Conservation (phyloP, 2,113 vertebrate species). For the Chlorodrepanis virens region DNA sequence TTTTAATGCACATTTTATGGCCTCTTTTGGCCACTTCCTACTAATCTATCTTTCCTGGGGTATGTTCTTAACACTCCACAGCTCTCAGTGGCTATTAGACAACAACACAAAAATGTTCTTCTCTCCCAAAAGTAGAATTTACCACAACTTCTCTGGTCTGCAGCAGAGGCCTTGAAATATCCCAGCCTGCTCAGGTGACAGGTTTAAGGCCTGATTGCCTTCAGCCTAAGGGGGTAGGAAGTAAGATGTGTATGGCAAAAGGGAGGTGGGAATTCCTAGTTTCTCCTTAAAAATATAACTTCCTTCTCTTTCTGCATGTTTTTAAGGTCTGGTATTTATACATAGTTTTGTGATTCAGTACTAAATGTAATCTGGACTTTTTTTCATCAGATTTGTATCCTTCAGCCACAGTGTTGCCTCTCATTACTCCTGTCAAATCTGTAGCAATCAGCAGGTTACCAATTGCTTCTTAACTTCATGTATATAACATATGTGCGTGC, state of each 20-base stretch:
- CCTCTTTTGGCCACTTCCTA: constrained; percentile 61
- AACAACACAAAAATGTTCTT: constrained; percentile 50
- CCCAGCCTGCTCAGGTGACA: background rate
- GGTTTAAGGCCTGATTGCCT: background rate
- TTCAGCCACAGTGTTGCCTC: background rate
- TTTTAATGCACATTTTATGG: constrained; percentile 64
- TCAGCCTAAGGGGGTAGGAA: background rate
- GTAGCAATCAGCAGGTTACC: background rate
- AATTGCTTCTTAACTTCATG: background rate
- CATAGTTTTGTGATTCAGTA: background rate
- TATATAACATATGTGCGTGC: background rate
- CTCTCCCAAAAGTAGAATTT: constrained; percentile 31
- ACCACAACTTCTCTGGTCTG: background rate
- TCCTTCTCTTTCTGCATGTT: background rate
- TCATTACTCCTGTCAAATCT: background rate
- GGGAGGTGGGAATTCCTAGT: background rate
- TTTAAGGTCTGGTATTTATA: background rate
- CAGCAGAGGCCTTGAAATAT: background rate
- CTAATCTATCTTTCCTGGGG: constrained; percentile 51
- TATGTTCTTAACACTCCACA: constrained; percentile 50
- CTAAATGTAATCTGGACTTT: background rate
- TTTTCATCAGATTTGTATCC: background rate
- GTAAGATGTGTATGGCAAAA: background rate
- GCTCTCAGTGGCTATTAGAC: constrained; percentile 47
- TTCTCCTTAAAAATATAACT: background rate